Percentiles rank a stretch among this genome's conserved stretches.
Conservation (phyloP, 2,888 invertebrate species). For the Microchrysa polita region DNA sequence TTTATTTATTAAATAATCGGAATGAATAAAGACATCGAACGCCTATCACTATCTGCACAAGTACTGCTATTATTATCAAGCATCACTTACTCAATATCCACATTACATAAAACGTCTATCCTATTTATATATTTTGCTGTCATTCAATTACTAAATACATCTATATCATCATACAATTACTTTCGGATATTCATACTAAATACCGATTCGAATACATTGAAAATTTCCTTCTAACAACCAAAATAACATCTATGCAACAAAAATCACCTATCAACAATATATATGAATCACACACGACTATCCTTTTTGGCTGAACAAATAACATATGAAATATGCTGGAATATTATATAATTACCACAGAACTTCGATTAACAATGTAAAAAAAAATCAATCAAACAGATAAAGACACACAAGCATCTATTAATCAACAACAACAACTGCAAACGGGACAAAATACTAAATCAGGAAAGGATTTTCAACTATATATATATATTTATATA, state of each 20-base stretch:
- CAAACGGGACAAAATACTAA: constrained; percentile 5
- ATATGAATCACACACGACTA: constrained; percentile 30
- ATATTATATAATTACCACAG: constrained; percentile 7
- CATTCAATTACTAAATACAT: constrained; percentile 33
- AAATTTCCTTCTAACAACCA: constrained; percentile 25
- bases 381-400: constrained; percentile 21
- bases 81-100: constrained; percentile 4
- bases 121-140: constrained; percentile 7
- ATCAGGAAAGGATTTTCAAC: no score
- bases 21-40: background rate
- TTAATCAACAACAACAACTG: constrained; percentile 26
- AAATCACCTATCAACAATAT: constrained; percentile 16
- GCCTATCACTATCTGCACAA: background rate
- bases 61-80: background rate
- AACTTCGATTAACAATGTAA: constrained; percentile 44
- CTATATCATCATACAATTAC: constrained; percentile 13
- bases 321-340: constrained; percentile 38
- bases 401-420: constrained; percentile 49
- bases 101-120: constrained; percentile 15
- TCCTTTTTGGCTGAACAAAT: constrained; percentile 24
- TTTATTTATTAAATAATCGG: background rate
- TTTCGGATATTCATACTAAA: constrained; percentile 25
- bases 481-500: constrained; percentile 55
- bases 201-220: constrained; percentile 18
- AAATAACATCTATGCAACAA: no score